These are phyloP conservation scores for Setipinna tenuifilis DNA, from an alignment of 2,797 vertebrate genomes.

Conservation along the genomic window DNA sequence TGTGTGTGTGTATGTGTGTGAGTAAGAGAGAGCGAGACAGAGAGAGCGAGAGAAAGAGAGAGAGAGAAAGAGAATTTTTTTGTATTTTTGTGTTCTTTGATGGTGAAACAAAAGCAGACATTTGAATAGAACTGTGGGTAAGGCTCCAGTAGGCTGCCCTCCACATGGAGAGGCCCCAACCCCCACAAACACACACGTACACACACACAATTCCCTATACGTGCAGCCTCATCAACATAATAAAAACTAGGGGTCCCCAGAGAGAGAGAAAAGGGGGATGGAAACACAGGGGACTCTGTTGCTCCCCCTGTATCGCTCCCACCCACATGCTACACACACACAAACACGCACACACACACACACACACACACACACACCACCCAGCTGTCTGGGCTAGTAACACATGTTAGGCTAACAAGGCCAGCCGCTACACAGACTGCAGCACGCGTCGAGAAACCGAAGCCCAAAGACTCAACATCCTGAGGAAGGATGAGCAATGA, in stretches of 20 bases:
- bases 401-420: constrained; percentile 16
- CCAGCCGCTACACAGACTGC: neutral
- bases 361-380: neutral
- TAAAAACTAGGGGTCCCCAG: constrained; percentile 48
- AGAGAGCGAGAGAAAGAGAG: neutral
- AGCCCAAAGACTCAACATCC: constrained; percentile 5
- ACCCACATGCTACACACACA: neutral
- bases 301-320: neutral
- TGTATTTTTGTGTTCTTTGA: neutral
- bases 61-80: neutral
- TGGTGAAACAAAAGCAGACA: constrained; percentile 31
- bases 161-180: constrained; percentile 20
- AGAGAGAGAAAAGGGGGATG: constrained; percentile 44
- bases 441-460: neutral
- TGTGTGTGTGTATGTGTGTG: neutral
- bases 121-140: constrained; percentile 30
- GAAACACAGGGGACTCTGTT: constrained; percentile 40
- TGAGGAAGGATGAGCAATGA: neutral
- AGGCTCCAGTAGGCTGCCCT: constrained; percentile 22
- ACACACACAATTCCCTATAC: constrained; percentile 30
- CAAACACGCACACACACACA: neutral
- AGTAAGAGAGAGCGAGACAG: neutral
- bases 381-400: constrained; percentile 21
- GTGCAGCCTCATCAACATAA: constrained; percentile 53
- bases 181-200: too few species aligned